Percentiles rank a stretch among this genome's conserved stretches.
These are phyloP conservation scores for Falco naumanni DNA, from an alignment of 2,797 vertebrate species.

Conservation along the genomic window DNA sequence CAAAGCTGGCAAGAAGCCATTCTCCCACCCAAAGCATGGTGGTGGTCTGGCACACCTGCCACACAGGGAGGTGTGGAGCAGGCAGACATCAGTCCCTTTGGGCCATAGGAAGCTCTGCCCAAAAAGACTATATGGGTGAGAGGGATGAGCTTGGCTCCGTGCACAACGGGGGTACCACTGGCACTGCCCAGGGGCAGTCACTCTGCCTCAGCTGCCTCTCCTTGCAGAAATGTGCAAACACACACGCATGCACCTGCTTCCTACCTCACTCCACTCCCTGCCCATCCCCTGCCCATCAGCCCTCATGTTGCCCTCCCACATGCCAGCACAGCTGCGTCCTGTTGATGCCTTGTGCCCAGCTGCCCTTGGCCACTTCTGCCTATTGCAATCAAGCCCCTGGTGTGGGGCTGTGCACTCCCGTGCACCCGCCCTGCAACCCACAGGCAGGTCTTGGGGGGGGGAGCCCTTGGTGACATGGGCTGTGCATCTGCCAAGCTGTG, in stretches of 20 bases:
- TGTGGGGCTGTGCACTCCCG: fast-evolving
- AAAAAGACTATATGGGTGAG: fast-evolving
- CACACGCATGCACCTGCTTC: neutral
- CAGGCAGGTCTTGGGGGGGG: neutral
- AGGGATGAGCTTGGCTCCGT: neutral
- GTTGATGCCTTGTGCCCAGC: neutral
- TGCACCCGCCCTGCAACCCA: neutral
- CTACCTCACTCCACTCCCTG: neutral
- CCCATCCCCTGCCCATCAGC: neutral
- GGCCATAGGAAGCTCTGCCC: neutral
- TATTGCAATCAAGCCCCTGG: neutral
- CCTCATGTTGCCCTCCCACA: neutral
- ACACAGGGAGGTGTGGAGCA: fast-evolving
- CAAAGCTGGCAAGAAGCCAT: neutral
- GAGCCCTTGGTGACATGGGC: neutral
- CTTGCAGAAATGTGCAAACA: neutral
- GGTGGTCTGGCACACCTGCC: neutral
- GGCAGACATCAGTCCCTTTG: neutral
- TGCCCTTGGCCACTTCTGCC: neutral
- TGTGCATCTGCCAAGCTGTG: neutral
- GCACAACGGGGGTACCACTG: too few relatives aligned
- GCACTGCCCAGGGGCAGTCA: neutral
- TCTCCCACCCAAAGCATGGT: neutral
- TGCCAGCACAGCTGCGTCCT: neutral
- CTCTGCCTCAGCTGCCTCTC: neutral